phyloP scores from a whole-genome alignment of 2,113 vertebrate species.

The Heterocephalus glaber region DNA sequence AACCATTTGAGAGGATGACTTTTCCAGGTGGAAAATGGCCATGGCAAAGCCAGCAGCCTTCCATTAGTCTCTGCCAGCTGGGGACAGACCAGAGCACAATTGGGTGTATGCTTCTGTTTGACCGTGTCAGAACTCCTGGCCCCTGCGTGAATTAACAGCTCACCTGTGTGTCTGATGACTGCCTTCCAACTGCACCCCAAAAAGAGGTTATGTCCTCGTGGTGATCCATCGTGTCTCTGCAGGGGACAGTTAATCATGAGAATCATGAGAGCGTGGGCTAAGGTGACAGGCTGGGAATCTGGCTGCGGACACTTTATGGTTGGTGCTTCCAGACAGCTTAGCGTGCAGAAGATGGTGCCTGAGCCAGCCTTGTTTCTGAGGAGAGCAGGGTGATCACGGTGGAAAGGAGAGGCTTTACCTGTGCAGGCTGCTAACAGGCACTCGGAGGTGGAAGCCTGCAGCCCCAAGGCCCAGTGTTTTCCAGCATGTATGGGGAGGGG shows the following conservation, averaged over 20 bases:
- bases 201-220: background rate
- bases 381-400: background rate
- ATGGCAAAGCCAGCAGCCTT: background rate
- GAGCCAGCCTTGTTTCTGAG: background rate
- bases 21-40: background rate
- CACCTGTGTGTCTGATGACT: background rate
- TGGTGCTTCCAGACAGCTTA: background rate
- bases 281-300: background rate
- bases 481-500: background rate
- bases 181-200: background rate
- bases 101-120: background rate
- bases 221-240: background rate
- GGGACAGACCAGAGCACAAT: background rate
- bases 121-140: background rate
- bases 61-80: background rate
- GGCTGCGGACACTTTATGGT: background rate
- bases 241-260: background rate
- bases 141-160: background rate
- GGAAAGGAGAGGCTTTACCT: background rate
- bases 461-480: background rate
- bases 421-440: background rate
- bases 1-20: background rate
- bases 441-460: background rate
- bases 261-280: background rate
- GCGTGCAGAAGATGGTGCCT: background rate